Base-by-base conservation (phyloP, 2,797 vertebrate species). In the Geotrypetes seraphini region DNA sequence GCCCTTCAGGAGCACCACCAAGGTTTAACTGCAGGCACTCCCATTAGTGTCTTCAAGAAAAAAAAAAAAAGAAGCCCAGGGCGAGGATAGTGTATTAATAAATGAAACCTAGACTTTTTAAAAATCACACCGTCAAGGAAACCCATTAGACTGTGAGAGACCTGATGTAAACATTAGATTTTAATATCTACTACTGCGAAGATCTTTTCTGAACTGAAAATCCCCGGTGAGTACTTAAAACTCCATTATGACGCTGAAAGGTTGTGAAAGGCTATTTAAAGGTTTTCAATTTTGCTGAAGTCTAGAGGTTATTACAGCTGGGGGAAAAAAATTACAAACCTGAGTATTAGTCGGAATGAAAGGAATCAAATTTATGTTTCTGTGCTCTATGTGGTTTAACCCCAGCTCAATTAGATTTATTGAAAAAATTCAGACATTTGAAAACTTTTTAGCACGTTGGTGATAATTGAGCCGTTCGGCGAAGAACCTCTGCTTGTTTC, bases 261-360 rank as follows among this genome's bases (percentile, higher is more conserved):
- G 69, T 73, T 82, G 71, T 76, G 76, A 77, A 84, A 75, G 70
- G 71, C 75, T 83, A 75, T 83, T 83, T 80, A 82, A 81, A 81
- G 75, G 72, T 76, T 83, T 81, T 82, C 74, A 76, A 74, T 79
- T 83, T 79, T 78, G 70, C 60, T 73, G 71, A 69, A 85, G 78
- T 79, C 67, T 75, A 78, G 75, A 79, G 72, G 73, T 81, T 82
- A 83, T 83, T 81, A 79, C 66, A 68, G 73, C 53, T 62, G 60
- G 72, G n/a, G n/a, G n/a, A n/a, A n/a, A 73, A 78, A 78, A 68
- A 75, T 73, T 73, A 75, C 71, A 75, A 72, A 71, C 63, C 66
- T 60, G 73, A 75, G 79, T 81, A 81, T 78, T 79, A 78, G 73
- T 78, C 61, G 69, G 63, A 76, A 77, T 59, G 78, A 74, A 79